These are phyloP conservation scores for Thamnophis sirtalis DNA, from an alignment of 2,113 vertebrate genomes.

Conservation along the genomic window DNA sequence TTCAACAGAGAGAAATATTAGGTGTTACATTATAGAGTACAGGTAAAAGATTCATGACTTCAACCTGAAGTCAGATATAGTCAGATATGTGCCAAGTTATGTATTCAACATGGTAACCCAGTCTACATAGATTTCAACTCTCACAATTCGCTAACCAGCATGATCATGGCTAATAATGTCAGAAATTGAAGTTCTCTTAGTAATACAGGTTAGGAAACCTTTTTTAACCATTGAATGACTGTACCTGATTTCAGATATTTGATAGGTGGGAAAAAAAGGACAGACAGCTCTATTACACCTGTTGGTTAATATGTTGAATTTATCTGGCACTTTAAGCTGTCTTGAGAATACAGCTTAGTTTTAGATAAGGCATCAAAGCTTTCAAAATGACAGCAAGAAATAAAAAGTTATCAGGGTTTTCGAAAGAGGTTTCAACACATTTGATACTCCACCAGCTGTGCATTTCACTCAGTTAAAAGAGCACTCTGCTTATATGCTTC, in stretches of 20 bases:
- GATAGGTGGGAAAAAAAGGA: neutral
- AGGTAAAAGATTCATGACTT: neutral
- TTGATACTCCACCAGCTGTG: neutral
- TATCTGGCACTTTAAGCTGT: neutral
- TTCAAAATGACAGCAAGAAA: neutral
- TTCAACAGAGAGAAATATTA: neutral
- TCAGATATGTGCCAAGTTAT: neutral
- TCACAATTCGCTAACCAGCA: neutral
- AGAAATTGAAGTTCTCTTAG: neutral
- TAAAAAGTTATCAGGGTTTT: neutral
- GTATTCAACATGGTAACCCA: neutral
- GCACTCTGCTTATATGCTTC: neutral
- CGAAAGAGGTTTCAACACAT: neutral
- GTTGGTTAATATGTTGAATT: neutral
- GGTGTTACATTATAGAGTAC: neutral
- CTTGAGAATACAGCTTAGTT: neutral
- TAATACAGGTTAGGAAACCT: neutral
- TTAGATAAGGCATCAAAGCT: neutral
- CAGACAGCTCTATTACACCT: neutral
- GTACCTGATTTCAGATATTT: neutral
- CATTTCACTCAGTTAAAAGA: neutral
- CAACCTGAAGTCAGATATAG: neutral
- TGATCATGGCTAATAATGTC: neutral
- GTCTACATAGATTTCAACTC: neutral
- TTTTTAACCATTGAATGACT: neutral